These are phyloP conservation scores for Graphium colonna DNA, from an alignment of 2,888 invertebrate genomes.

Conservation along the genomic window DNA sequence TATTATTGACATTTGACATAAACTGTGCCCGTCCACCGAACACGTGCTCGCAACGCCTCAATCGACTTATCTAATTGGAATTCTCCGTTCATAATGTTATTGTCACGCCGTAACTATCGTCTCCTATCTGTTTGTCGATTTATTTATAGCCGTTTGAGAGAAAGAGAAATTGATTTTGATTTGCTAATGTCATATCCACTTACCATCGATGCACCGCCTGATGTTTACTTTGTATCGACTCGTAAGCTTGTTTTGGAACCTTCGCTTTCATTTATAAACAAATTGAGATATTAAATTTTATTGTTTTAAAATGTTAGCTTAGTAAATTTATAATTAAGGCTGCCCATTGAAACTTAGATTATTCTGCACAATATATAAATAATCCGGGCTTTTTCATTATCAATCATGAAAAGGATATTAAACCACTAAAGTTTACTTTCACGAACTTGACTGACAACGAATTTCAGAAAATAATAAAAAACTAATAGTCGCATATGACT, in stretches of 20 bases:
- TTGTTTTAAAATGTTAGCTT: no score
- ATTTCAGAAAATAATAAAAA: no score
- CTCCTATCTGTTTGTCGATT: constrained; percentile 16
- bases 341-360: no score
- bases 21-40: constrained; percentile 29
- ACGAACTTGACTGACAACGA: no score
- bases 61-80: constrained; percentile 37
- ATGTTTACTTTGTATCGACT: neutral
- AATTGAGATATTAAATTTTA: neutral
- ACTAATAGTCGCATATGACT: no score
- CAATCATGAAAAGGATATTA: no score
- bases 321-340: no score
- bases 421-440: no score
- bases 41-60: constrained; percentile 35
- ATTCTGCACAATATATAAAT: no score
- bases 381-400: no score
- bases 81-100: constrained; percentile 34
- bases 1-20: constrained; percentile 36
- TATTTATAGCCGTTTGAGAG: constrained; percentile 17
- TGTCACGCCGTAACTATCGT: constrained; percentile 18
- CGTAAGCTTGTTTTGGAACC: no score
- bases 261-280: neutral
- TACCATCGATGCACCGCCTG: neutral
- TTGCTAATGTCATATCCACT: neutral
- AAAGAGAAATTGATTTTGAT: constrained; percentile 12